A percentile compares a stretch with the other conserved stretches of the same genome.
phyloP scores from a whole-genome alignment of 1,140 invertebrate genomes.

The Lepidurus arcticus region DNA sequence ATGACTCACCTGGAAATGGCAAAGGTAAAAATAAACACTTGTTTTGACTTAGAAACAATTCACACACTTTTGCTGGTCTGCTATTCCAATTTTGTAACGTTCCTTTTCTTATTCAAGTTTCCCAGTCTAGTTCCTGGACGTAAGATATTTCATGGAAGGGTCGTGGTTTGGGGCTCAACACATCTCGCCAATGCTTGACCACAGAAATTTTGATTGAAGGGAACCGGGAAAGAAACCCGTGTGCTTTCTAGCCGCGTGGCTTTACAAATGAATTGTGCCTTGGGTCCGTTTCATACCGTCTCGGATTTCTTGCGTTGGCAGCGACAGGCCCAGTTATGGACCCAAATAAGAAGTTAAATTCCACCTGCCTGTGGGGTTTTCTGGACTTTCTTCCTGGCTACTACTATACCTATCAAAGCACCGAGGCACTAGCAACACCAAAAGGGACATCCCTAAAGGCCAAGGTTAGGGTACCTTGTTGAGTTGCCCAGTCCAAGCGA shows the following conservation, averaged over 20 bases:
- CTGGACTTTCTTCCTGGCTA: background rate
- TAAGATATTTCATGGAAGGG: background rate
- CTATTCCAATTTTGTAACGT: background rate
- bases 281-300: background rate
- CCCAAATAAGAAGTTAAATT: conserved; percentile 12
- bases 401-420: background rate
- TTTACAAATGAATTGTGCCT: background rate
- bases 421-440: background rate
- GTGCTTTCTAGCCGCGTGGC: background rate
- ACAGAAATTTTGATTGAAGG: background rate
- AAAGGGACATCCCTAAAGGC: background rate
- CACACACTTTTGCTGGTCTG: background rate
- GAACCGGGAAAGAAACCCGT: background rate
- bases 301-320: background rate
- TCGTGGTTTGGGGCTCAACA: background rate
- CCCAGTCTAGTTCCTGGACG: no score
- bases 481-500: background rate
- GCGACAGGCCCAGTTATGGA: background rate
- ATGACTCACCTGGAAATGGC: background rate
- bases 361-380: background rate
- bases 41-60: background rate
- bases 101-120: no score
- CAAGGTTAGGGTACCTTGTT: background rate
- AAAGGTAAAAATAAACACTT: background rate
- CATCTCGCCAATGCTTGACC: background rate